A percentile compares a stretch with the other conserved stretches of the same genome.
Evolutionary conservation across 1,140 invertebrate species (phyloP).

Genomic region (Megalopta genalis): DNA sequence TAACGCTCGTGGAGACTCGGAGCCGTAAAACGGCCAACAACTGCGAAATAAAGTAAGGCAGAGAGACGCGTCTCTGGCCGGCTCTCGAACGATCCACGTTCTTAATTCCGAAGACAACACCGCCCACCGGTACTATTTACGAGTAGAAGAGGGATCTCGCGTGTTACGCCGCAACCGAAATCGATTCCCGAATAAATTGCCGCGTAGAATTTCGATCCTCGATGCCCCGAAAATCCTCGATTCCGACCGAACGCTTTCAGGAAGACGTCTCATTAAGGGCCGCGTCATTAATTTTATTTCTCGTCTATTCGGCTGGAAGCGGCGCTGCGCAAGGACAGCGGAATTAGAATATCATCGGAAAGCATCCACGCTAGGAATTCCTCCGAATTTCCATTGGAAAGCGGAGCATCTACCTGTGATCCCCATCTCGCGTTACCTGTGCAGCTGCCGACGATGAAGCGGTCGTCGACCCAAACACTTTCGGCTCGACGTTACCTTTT

Average conservation of each 20-base stretch:
- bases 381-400: slow-evolving; percentile 48
- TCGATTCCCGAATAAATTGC: slow-evolving; percentile 14
- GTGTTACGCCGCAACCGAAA: neutral
- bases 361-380: slow-evolving; percentile 2
- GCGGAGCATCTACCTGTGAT: slow-evolving; percentile 31
- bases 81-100: slow-evolving; percentile 13
- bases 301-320: neutral
- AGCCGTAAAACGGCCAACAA: slow-evolving; percentile 51
- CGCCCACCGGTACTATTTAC: slow-evolving; percentile 47
- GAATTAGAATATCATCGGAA: slow-evolving; percentile 3
- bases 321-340: neutral
- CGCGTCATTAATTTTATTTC: neutral
- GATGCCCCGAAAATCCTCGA: neutral
- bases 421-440: slow-evolving; percentile 42
- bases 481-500: slow-evolving; percentile 46
- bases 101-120: slow-evolving; percentile 55
- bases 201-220: neutral
- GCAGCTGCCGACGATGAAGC: slow-evolving; percentile 58
- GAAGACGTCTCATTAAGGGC: neutral
- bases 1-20: slow-evolving; percentile 50
- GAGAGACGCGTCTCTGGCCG: slow-evolving; percentile 14
- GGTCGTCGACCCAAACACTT: slow-evolving; percentile 59
- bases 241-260: neutral
- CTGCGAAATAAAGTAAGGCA: slow-evolving; percentile 57
- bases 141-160: slow-evolving; percentile 25